Conservation (phyloP, 2,113 vertebrate genomes). For the Perca schrenkii region DNA sequence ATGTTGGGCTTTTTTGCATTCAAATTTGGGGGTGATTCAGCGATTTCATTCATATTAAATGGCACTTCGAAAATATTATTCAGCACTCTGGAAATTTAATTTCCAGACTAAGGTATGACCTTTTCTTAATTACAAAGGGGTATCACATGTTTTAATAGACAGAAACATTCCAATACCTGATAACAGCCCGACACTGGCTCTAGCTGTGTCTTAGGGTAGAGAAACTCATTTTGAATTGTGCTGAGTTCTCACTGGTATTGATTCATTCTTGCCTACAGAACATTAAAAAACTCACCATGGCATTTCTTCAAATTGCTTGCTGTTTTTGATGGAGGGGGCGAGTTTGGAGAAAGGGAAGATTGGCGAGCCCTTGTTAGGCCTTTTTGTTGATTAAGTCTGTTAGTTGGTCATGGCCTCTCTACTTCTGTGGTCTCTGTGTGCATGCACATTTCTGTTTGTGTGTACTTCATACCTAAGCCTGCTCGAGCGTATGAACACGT, state of each 20-base stretch:
- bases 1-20: conserved; percentile 16
- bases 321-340: conserved; percentile 26
- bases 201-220: conserved; percentile 2
- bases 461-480: conserved; percentile 5
- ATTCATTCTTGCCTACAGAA: conserved; percentile 46
- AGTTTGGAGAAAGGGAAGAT: conserved; percentile 34
- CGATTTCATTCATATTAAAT: not conserved
- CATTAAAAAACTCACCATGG: conserved; percentile 30
- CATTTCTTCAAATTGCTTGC: conserved; percentile 51
- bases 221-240: conserved; percentile 51
- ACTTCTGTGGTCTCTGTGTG: conserved; percentile 2
- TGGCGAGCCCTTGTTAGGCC: conserved; percentile 24
- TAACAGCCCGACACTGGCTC: not conserved
- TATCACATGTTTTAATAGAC: conserved; percentile 36
- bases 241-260: conserved; percentile 48
- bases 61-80: conserved; percentile 7
- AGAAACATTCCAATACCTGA: not conserved
- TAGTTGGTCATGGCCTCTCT: conserved; percentile 24
- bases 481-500: not conserved
- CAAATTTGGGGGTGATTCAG: conserved; percentile 18
- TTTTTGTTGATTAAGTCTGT: conserved; percentile 57
- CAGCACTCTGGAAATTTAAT: not conserved
- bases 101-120: conserved; percentile 15
- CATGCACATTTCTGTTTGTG: not conserved
- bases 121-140: conserved; percentile 42